Evolutionary conservation across 2,113 vertebrate genomes (phyloP), one percentile per base, ranked within the genome.

Genomic region (Pterocles orientalis): DNA sequence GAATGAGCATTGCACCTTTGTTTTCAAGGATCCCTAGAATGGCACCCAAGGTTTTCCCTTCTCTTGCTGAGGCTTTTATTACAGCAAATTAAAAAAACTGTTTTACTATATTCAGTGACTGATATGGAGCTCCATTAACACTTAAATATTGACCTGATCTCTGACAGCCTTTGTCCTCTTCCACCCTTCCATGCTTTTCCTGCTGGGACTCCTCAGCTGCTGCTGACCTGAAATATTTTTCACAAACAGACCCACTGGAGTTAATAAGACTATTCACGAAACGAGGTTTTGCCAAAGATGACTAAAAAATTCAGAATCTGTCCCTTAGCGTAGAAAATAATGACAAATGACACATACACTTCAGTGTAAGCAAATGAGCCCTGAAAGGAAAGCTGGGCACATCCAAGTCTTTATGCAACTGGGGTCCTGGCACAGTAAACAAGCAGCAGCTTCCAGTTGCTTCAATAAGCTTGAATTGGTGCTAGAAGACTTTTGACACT

Each of bases 211-310:
- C 43, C 57, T 78, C 39, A 81, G 39, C 48, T 78, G 64, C 53
- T 90, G 43, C 70, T 82, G 68, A 90, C 7, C 34, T 25, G 23
- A 25, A 16, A 18, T 66, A 1, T 66, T 77, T 77, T 62, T 72
- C 45, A 68, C 48, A 85, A 33, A n/a, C 34, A 68, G 20, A 80
- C 39, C 56, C 53, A 21, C 29, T 68, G 26, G 64, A 79, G 57
- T 54, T 82, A 82, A 82, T 11, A 62, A 53, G 61, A 69, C 89
- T 94, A 82, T 69, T 97, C 77, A 36, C 66, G 70, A 81, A 96
- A 76, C 11, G 72, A 92, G 15, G 7, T 53, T 86, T 80, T 95
- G 86, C 45, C 88, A 94, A 92, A 94, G 19, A 47, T 69, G 57
- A 43, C 77, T 66, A 50, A 95, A 91, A 87, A 43, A 61, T 34